Base-by-base conservation (phyloP, 1,140 invertebrate species). In the Anastatus disparis region DNA sequence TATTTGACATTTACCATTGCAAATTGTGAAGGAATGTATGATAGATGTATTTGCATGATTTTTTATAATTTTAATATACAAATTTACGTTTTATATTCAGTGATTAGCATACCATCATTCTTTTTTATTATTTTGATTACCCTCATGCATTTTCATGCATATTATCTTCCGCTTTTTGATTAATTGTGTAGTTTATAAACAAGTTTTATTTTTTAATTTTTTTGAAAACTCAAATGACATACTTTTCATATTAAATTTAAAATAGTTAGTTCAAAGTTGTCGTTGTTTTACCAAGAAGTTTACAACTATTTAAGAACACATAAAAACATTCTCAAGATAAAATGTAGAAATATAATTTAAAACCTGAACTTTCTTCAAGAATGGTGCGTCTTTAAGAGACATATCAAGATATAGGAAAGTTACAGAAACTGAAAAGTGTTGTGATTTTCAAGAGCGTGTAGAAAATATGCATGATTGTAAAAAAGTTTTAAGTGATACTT, bases 401-500 rank as follows among this genome's bases (percentile, higher is more conserved):
- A 42, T 70, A 17, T 65, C 13, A 65, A 65, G 55, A 61, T 62
- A 22, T 29, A 40, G 24, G 31, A 62, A 66, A 62, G 20, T 61
- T 62, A 67, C 26, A 27, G 59, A 71, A 50, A 42, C 53, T 59
- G 29, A 53, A 71, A 59, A 52, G 53, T 59, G 55, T 46, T 65
- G 29, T 52, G 56, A 10, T 50, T 58, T 71, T 67, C n/a, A 77
- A 76, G 53, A 35, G 56, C 55, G 65, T 64, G 70, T 55, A 53
- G 44, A 55, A 44, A 58, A 75, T 72, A 71, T 75, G 69, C 73
- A 74, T 74, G 70, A 67, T 44, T 69, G 53, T 48, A 67, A 31
- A 62, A 71, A 62, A 75, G 31, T 22, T 55, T 13, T 48, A 24
- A 72, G 66, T 71, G 69, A 40, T 74, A 71, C 38, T 59, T 62